Evolutionary conservation across 2,888 invertebrate species (phyloP), one percentile per base, ranked within the genome.

Genomic region (Globia sparganii): DNA sequence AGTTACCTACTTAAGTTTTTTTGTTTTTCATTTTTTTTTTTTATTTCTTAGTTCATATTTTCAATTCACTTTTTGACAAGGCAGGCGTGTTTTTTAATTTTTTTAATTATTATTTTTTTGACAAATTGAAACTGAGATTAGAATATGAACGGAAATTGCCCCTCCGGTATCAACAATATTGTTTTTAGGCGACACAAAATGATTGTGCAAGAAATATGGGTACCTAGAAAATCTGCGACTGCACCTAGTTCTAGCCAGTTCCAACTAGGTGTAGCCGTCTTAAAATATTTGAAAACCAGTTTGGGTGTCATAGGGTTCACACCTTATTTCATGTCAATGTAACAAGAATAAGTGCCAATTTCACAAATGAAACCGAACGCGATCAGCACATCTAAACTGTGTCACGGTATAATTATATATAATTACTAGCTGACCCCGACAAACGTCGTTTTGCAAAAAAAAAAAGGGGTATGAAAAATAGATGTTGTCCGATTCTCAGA

Each of bases 251-350:
- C 25, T 15, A n/a, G 13, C 53, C 9, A 62, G 58, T 79, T 56
- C 3, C 5, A 80, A 37, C n/a, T 15, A 58, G 72, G 37, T 71
- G 53, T 80, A 77, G 46, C 53, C 15, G 28, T 43, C 34, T 18
- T 70, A 56, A 62, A 56, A 80, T 56, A 72, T 72, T 72, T 64
- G n/a, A 78, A 64, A 58, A 58, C 72, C n/a, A 18, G 56, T 56
- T 46, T 58, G 0, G n/a, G 1, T 71, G 25, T 28, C 18, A 6
- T n/a, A 11, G 6, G 40, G 21, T 15, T 43, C 5, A n/a, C n/a
- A n/a, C 4, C 46, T 18, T 67, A 67, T 49, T 34, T 34, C 31
- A 5, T 34, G 9, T 34, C 4, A 34, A 67, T 46, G 28, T 66
- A 71, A 43, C 40, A 25, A 43, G 34, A 71, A 46, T 34, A 67